Evolutionary conservation across 2,113 vertebrate genomes (phyloP).

Genomic region (Toxotes jaculatrix): DNA sequence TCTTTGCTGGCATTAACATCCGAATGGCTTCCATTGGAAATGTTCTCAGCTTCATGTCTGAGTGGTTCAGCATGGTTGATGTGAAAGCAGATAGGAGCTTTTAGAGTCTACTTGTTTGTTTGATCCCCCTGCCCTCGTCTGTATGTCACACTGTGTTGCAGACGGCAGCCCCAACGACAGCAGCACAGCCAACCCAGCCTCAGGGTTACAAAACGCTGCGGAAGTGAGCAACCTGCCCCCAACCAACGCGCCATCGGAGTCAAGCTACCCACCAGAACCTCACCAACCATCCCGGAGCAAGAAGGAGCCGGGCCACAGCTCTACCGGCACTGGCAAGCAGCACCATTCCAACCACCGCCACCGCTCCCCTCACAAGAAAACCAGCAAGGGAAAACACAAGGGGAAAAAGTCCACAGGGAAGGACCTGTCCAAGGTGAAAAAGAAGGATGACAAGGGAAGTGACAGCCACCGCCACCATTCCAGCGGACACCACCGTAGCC

Average conservation of each 20-base stretch:
- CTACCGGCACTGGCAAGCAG: conserved; percentile 86
- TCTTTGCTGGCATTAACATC: conserved; percentile 71
- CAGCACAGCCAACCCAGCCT: conserved; percentile 83
- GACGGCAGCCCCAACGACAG: conserved; percentile 90
- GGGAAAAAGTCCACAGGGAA: conserved; percentile 56
- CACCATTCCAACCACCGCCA: conserved; percentile 87
- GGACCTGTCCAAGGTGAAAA: conserved; percentile 45
- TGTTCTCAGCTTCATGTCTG: conserved; percentile 61
- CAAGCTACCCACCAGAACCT: conserved; percentile 91
- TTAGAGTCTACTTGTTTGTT: conserved; percentile 59
- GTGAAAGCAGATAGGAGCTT: conserved; percentile 38
- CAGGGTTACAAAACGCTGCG: conserved; percentile 95
- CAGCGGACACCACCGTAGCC: conserved; percentile 71
- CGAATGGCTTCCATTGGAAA: conserved; percentile 71
- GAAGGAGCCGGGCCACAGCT: conserved; percentile 86
- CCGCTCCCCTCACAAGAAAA: conserved; percentile 87
- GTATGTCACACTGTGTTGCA: conserved; percentile 88
- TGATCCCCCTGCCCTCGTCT: conserved; percentile 80
- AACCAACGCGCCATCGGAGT: conserved; percentile 87
- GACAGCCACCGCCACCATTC: conserved; percentile 79
- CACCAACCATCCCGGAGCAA: conserved; percentile 92
- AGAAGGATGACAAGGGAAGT: conserved; percentile 77
- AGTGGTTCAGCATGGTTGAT: conserved; percentile 65
- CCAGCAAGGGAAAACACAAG: conserved; percentile 70
- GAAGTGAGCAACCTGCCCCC: conserved; percentile 89